Conservation (phyloP, 2,797 vertebrate genomes). For the Crax fasciolata region DNA sequence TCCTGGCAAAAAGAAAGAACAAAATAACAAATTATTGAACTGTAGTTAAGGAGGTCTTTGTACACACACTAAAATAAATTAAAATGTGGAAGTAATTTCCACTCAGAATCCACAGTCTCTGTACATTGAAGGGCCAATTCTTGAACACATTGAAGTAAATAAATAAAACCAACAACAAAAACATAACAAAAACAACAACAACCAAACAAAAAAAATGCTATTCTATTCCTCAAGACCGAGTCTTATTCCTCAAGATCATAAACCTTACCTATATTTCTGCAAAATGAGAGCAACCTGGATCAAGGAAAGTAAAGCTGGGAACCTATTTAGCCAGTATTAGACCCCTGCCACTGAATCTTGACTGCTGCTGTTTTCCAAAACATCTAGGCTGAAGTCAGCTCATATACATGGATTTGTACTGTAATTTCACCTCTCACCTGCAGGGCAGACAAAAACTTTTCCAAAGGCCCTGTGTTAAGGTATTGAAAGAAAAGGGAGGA, state of each 20-base stretch:
- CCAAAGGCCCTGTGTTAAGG: neutral
- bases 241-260: neutral
- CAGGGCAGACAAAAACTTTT: neutral
- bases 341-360: neutral
- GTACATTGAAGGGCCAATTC: neutral
- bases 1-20: conserved; percentile 72
- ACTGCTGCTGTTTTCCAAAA: neutral
- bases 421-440: neutral
- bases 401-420: neutral
- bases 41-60: neutral
- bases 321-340: neutral
- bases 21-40: neutral
- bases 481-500: neutral
- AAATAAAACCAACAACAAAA: neutral
- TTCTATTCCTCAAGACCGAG: neutral
- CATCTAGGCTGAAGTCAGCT: neutral
- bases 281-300: neutral
- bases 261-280: neutral
- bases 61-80: neutral
- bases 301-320: neutral
- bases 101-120: neutral
- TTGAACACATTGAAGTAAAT: neutral
- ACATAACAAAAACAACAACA: neutral
- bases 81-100: neutral
- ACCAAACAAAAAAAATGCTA: neutral